Base-by-base conservation (phyloP, 2,888 invertebrate species). In the Drosophila setosimentum region DNA sequence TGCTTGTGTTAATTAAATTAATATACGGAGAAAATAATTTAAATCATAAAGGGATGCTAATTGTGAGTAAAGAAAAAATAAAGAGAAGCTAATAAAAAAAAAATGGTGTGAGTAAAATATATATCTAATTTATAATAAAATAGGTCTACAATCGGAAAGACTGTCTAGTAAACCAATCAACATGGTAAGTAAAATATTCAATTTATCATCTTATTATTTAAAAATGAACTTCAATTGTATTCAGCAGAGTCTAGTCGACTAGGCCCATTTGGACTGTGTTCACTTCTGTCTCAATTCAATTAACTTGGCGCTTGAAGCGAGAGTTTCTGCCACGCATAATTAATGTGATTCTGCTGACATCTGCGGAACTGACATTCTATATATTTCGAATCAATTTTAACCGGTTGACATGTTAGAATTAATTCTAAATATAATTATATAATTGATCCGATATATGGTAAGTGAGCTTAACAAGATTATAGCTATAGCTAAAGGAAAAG, bases 391-490 rank as follows among this genome's bases (percentile, higher is more conserved):
- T 40, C 40, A n/a, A n/a, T 40, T 40, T n/a, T n/a, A 40, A 11
- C 4, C 40, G n/a, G 54, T 37, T 68, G 21, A 30, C 60, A 4
- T 21, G 29, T 16, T 45, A 62, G 58, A 63, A 63, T 60, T 10
- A 6, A 29, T 30, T 42, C 30, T 32, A 37, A 51, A 64, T 42
- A 62, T 53, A 48, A 49, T 30, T 53, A 35, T 61, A 51, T 42
- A 53, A 35, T 49, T 61, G 64, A 62, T 71, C 65, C 42, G 42
- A 5, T 21, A 42, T 5, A 11, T 5, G 42, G 11, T n/a, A 40
- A n/a, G 4, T n/a, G 10, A 95, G 83, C 42, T 53, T 62, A 55
- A 78, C 60, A 37, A 59, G 78, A 67, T 35, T 7, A 54, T 3
- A 54, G 27, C 18, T 8, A 4, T 18, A 16, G 18, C 37, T 57